phyloP scores from a whole-genome alignment of 2,113 vertebrate species.

The Oncorhynchus gorbuscha region DNA sequence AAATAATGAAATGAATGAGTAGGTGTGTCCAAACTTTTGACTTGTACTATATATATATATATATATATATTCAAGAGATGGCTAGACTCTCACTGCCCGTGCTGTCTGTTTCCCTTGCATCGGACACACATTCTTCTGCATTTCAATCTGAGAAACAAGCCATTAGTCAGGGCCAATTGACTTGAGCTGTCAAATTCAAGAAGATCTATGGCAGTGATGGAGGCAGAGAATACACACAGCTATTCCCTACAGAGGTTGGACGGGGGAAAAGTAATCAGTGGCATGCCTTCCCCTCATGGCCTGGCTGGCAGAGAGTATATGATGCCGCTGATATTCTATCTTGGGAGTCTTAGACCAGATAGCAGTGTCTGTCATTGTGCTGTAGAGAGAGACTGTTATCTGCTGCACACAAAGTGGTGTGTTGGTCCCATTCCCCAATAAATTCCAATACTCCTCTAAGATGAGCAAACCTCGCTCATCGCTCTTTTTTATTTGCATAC shows the following conservation, averaged over 20 bases:
- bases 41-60: not conserved
- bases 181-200: slow-evolving; percentile 54
- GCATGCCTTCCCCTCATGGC: slow-evolving; percentile 18
- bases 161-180: slow-evolving; percentile 60
- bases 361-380: not conserved
- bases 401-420: not conserved
- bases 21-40: no score
- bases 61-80: slow-evolving; percentile 28
- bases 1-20: no score
- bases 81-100: slow-evolving; percentile 10
- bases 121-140: slow-evolving; percentile 42
- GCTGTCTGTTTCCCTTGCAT: slow-evolving; percentile 31
- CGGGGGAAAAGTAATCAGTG: slow-evolving; percentile 27
- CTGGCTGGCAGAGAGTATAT: not conserved
- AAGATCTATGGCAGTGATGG: slow-evolving; percentile 48
- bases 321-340: slow-evolving; percentile 16
- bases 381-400: not conserved
- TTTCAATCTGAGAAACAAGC: slow-evolving; percentile 42
- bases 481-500: not conserved
- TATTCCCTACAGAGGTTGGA: slow-evolving; percentile 32
- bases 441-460: not conserved
- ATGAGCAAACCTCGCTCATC: not conserved
- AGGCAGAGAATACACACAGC: slow-evolving; percentile 20
- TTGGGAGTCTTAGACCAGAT: slow-evolving; percentile 2
- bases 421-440: not conserved